A percentile compares a stretch with the other conserved stretches of the same genome.
Conservation (phyloP, 1,140 invertebrate species). For the Zophobas morio region DNA sequence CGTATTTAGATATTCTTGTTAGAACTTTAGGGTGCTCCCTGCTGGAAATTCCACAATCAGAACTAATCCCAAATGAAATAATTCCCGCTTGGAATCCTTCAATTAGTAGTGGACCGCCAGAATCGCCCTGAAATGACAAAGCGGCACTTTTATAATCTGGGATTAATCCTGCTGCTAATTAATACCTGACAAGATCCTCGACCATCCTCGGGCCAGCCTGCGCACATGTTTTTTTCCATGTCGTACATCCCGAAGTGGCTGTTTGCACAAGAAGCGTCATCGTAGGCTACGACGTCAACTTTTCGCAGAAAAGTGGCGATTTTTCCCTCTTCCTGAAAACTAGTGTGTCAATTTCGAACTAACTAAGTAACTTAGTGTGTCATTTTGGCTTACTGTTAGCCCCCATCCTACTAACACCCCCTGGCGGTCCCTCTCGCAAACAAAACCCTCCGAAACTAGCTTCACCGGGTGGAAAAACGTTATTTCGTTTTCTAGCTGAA, state of each 20-base stretch:
- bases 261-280: slow-evolving; percentile 1
- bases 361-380: background rate
- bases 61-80: slow-evolving; percentile 43
- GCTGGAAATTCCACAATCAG: slow-evolving; percentile 49
- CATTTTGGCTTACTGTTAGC: background rate
- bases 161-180: background rate
- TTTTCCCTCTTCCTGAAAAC: slow-evolving; percentile 18
- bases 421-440: background rate
- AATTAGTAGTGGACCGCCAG: slow-evolving; percentile 45
- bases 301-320: slow-evolving; percentile 22
- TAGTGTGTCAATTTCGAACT: background rate
- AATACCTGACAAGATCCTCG: slow-evolving; percentile 47
- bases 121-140: slow-evolving; percentile 38
- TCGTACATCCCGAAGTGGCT: slow-evolving; percentile 27
- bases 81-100: slow-evolving; percentile 45
- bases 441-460: slow-evolving; percentile 4
- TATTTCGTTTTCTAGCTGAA: background rate
- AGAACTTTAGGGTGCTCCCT: slow-evolving; percentile 44
- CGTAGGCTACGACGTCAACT: slow-evolving; percentile 42
- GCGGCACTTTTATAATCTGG: background rate
- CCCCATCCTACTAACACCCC: slow-evolving; percentile 5
- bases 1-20: slow-evolving; percentile 43
- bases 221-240: slow-evolving; percentile 43
- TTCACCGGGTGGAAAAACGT: slow-evolving; percentile 1
- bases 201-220: slow-evolving; percentile 40